Base-by-base conservation (phyloP, 2,797 vertebrate genomes). In the Vultur gryphus region DNA sequence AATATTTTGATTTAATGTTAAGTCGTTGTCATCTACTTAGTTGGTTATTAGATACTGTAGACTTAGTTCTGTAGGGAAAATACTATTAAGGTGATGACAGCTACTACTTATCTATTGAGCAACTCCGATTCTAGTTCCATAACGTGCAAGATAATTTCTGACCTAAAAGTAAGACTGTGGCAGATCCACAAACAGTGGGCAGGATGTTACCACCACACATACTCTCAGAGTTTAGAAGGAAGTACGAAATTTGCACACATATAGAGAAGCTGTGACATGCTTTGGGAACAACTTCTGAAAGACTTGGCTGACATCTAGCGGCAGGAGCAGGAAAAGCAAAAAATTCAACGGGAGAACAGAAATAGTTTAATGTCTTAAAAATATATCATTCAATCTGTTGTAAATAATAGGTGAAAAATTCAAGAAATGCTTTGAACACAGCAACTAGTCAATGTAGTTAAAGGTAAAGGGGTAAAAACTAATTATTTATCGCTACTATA, bases 261-360 rank as follows among this genome's bases (percentile, higher is more conserved):
- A 57, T 2, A 82, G 84, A 28, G 81, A 82, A 79, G 55, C 70
- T 51, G 51, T 18, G 84, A 80, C 35, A 15, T 14, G 20, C 16
- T 75, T n/a, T 67, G n/a, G 33, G 57, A 91, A 54, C n/a, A 46
- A 64, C 26, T 67, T 93, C 55, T 69, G 92, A 82, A 94, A 95
- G 71, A 65, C 90, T 95, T 94, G 90, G 62, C 90, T 98, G 98
- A 97, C 98, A 98, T 96, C 98, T 93, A 95, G 97, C 20, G 98
- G 97, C 72, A 26, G 35, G 6, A 90, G 7, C 17, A 71, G 51
- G 82, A 84, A 96, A 97, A 89, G 28, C 18, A 89, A 67, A 77
- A 70, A 49, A 94, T 41, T 43, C 77, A 71, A 78, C 55, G 67
- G 70, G 12, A 76, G 67, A 91, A 77, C 5, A n/a, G n/a, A 78